Conservation (phyloP, 2,113 vertebrate species). For the Brachyistius frenatus region DNA sequence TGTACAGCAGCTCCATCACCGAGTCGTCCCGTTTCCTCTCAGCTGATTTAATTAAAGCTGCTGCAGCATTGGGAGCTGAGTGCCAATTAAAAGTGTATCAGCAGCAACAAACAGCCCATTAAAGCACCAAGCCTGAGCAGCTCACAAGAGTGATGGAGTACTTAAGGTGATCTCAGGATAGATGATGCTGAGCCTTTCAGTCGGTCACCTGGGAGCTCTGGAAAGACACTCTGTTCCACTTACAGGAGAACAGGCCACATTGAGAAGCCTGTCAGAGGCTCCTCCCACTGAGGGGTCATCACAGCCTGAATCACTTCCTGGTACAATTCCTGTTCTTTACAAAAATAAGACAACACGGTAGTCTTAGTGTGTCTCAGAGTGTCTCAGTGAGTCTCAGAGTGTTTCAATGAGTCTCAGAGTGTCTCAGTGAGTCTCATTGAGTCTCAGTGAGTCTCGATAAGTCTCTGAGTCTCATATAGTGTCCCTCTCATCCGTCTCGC, state of each 20-base stretch:
- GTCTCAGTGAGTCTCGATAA: too few species aligned
- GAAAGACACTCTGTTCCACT: conserved; percentile 71
- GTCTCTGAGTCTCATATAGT: neutral
- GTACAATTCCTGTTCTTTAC: neutral
- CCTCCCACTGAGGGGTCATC: conserved; percentile 15
- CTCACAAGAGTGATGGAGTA: conserved; percentile 63
- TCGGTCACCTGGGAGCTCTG: conserved; percentile 61
- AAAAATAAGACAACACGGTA: conserved; percentile 4
- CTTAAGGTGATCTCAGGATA: conserved; percentile 71
- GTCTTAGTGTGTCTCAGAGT: neutral
- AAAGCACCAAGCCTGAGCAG: conserved; percentile 58
- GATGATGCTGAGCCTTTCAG: conserved; percentile 56
- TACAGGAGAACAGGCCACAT: conserved; percentile 41
- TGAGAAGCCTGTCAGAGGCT: too few species aligned
- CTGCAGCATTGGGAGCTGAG: conserved; percentile 47
- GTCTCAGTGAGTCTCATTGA: too few species aligned
- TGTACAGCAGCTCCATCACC: conserved; percentile 31
- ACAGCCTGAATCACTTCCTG: conserved; percentile 13
- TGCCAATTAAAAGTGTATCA: conserved; percentile 51
- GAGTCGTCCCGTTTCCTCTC: conserved; percentile 35
- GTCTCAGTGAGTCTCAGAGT: neutral
- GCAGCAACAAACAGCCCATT: conserved; percentile 43
- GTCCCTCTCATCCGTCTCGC: neutral
- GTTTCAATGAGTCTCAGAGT: neutral
- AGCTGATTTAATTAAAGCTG: conserved; percentile 55